These are phyloP conservation scores for Acanthis flammea DNA, from an alignment of 2,797 vertebrate species.

Conservation along the genomic window DNA sequence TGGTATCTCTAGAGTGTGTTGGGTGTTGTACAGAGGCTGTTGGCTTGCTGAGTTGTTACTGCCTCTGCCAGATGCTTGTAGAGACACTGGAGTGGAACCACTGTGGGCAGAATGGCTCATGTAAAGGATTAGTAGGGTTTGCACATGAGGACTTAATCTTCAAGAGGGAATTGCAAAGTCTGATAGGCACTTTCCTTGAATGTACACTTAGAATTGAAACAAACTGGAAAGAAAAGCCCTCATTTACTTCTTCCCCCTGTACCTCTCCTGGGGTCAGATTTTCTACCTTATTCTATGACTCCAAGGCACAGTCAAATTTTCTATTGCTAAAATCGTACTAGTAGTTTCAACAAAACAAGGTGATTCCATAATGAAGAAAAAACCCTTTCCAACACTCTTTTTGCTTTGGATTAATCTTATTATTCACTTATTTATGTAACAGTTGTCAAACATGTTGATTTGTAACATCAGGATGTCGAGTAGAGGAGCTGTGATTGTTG, in stretches of 20 bases:
- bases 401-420: not conserved
- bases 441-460: not conserved
- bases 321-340: not conserved
- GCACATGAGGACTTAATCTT: not conserved
- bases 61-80: not conserved
- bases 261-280: not conserved
- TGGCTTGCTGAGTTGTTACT: not conserved
- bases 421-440: not conserved
- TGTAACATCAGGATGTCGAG: not conserved
- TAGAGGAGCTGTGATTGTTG: not conserved
- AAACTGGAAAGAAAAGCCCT: not conserved
- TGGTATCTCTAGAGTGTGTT: not conserved
- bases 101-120: not conserved
- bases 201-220: not conserved
- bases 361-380: not conserved
- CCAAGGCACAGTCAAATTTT: not conserved
- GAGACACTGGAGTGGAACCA: not conserved
- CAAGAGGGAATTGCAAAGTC: not conserved
- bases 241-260: not conserved
- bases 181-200: not conserved
- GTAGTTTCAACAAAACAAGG: not conserved
- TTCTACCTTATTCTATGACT: not conserved
- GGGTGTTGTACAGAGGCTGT: not conserved
- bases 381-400: accelerated
- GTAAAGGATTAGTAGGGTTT: not conserved